Conservation (phyloP, 1,140 invertebrate genomes). For the Helicoverpa zea region DNA sequence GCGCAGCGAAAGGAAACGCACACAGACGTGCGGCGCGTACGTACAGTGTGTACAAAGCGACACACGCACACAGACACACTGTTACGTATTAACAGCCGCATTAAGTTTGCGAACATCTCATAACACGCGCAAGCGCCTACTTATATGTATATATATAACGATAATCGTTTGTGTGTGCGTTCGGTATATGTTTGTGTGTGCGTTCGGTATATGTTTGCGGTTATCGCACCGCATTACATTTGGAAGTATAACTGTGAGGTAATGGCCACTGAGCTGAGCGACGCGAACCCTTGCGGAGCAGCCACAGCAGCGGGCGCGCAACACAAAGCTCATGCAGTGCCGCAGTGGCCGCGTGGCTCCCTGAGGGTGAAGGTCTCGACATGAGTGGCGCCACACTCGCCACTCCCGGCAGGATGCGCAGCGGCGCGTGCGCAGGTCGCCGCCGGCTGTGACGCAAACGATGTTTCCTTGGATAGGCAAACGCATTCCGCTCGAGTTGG, state of each 20-base stretch:
- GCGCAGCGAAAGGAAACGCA: slow-evolving; percentile 58
- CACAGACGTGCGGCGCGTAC: slow-evolving; percentile 15
- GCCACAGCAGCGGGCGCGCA: too few species aligned
- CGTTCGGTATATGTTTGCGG: neutral
- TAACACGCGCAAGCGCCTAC: neutral
- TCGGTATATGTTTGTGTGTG: neutral
- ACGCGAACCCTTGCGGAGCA: too few species aligned
- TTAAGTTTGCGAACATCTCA: slow-evolving; percentile 30
- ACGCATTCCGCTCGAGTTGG: neutral
- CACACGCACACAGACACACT: neutral
- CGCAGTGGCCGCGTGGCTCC: too few species aligned
- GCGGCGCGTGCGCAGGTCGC: too few species aligned
- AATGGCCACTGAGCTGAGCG: too few species aligned
- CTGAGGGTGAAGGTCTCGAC: too few species aligned
- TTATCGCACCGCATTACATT: neutral
- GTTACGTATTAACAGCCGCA: slow-evolving; percentile 2
- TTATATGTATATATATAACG: neutral
- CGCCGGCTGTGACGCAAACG: neutral
- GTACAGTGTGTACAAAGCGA: neutral
- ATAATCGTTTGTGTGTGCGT: neutral
- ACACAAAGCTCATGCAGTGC: too few species aligned
- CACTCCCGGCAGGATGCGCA: neutral
- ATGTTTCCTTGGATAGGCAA: neutral
- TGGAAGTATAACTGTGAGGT: neutral
- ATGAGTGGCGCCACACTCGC: too few species aligned